Evolutionary conservation across 1,140 invertebrate genomes (phyloP).

Genomic region (Papilio machaon): DNA sequence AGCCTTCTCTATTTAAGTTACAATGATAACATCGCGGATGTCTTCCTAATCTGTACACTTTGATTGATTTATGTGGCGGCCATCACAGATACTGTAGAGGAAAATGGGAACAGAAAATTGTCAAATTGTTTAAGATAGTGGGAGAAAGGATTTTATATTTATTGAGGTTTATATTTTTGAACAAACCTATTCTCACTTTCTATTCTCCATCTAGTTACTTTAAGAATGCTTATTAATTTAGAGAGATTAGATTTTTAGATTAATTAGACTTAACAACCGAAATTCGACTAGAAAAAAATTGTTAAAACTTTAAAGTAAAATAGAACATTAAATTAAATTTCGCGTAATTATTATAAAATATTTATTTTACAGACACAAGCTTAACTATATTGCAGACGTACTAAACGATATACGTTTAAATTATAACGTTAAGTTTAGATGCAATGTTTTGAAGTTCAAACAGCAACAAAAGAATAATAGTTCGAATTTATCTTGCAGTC

Average conservation of each 20-base stretch:
- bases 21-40: conserved; percentile 11
- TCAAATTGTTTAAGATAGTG: conserved; percentile 8
- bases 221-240: not conserved
- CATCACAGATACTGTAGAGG: not conserved
- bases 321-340: not conserved
- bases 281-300: no score
- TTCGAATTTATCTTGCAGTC: conserved; percentile 17
- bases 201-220: not conserved
- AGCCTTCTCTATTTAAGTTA: conserved; percentile 6
- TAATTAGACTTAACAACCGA: no score
- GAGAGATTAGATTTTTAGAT: no score
- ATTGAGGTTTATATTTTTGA: not conserved
- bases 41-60: conserved; percentile 20
- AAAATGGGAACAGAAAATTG: conserved; percentile 8
- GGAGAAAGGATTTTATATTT: not conserved
- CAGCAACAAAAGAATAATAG: conserved; percentile 18
- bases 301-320: no score
- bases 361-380: not conserved
- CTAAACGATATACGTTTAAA: not conserved
- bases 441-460: conserved; percentile 18
- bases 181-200: not conserved
- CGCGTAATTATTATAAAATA: not conserved
- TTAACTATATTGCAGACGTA: not conserved
- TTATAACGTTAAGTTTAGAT: conserved; percentile 17
- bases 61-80: conserved; percentile 29